These are phyloP conservation scores for Matsumyia berberina DNA, from an alignment of 2,888 invertebrate species.

Conservation along the genomic window DNA sequence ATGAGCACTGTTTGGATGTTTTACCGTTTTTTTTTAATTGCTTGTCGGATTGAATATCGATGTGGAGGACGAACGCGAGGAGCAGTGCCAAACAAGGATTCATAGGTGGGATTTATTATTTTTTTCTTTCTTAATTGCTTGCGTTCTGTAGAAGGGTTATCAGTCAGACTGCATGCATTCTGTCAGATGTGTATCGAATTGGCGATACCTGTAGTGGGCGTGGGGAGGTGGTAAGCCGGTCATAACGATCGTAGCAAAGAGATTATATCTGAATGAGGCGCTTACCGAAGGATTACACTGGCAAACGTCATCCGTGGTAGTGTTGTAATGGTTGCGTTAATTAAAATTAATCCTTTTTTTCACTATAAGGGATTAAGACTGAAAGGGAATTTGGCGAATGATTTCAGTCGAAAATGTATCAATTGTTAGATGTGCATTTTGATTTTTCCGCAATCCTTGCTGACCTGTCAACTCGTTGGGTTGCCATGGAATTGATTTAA, in stretches of 20 bases:
- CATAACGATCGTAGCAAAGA: conserved; percentile 10
- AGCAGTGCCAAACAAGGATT: conserved; percentile 11
- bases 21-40: conserved; percentile 58
- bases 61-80: conserved; percentile 35
- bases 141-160: conserved; percentile 40
- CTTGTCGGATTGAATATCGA: conserved; percentile 64
- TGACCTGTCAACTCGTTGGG: background rate
- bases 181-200: conserved; percentile 49
- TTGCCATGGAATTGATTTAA: background rate
- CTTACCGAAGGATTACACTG: conserved; percentile 48
- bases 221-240: conserved; percentile 26
- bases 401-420: conserved; percentile 14
- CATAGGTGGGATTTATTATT: conserved; percentile 15
- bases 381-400: background rate
- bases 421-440: background rate
- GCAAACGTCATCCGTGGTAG: conserved; percentile 46
- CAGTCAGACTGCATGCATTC: conserved; percentile 58
- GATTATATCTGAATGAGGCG: conserved; percentile 55
- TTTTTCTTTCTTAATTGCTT: conserved; percentile 57
- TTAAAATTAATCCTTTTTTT: conserved; percentile 43
- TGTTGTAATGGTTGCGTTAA: conserved; percentile 44
- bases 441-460: background rate
- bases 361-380: background rate
- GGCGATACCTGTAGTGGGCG: conserved; percentile 13
- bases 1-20: conserved; percentile 59